phyloP scores from a whole-genome alignment of 2,888 invertebrate species.

The Desoria tigrina region DNA sequence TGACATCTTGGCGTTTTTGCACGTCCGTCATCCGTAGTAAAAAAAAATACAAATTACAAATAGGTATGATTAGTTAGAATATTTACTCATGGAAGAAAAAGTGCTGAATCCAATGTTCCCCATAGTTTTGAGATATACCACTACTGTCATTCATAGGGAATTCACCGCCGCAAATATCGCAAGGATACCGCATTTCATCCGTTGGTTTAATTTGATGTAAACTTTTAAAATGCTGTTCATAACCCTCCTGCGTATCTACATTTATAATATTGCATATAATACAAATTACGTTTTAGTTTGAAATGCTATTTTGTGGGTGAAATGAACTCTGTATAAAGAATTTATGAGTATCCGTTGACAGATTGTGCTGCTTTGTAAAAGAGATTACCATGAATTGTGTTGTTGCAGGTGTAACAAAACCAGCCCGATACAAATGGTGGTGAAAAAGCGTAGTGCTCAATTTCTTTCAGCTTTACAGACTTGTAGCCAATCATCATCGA shows the following conservation, averaged over 20 bases:
- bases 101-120: constrained; percentile 48
- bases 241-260: constrained; percentile 28
- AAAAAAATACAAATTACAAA: too few relatives aligned
- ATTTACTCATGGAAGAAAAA: constrained; percentile 47
- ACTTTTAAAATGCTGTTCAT: constrained; percentile 31
- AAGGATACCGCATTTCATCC: constrained; percentile 41
- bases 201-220: not conserved
- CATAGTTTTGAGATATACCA: constrained; percentile 36
- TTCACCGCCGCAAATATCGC: constrained; percentile 44
- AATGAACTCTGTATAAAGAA: too few relatives aligned
- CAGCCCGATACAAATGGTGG: constrained; percentile 38
- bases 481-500: constrained; percentile 37
- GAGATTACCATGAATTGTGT: constrained; percentile 43
- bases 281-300: too few relatives aligned
- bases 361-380: too few relatives aligned
- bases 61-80: too few relatives aligned
- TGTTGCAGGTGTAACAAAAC: constrained; percentile 43
- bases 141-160: constrained; percentile 25
- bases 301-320: too few relatives aligned
- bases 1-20: too few relatives aligned
- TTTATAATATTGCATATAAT: constrained; percentile 1
- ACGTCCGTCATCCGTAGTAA: too few relatives aligned
- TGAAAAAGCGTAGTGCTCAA: constrained; percentile 35
- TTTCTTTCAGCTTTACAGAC: constrained; percentile 37
- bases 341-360: too few relatives aligned